These are phyloP conservation scores for Carduelis carduelis DNA, from an alignment of 2,797 vertebrate genomes.

Conservation along the genomic window DNA sequence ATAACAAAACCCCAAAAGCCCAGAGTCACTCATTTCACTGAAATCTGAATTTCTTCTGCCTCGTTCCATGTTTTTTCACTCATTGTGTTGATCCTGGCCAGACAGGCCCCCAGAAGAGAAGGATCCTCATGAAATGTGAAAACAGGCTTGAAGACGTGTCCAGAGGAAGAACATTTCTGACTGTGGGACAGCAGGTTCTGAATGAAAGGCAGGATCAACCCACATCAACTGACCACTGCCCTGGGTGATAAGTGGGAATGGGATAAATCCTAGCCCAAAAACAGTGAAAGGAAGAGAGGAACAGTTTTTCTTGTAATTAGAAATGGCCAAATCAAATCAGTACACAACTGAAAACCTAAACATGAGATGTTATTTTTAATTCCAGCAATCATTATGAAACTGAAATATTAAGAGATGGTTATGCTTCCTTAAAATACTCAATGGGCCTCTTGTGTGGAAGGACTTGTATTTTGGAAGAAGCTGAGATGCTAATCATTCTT, in stretches of 20 bases:
- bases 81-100: fast-evolving
- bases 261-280: neutral
- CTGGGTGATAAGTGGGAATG: neutral
- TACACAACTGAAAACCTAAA: neutral
- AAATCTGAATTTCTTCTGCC: neutral
- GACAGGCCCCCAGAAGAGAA: neutral
- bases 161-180: neutral
- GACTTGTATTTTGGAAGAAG: neutral
- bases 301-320: neutral
- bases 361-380: neutral
- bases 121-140: fast-evolving
- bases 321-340: neutral
- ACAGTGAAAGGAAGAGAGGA: neutral
- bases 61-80: fast-evolving
- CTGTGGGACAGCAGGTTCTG: neutral
- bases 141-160: neutral
- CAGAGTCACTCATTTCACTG: neutral
- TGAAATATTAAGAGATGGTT: neutral
- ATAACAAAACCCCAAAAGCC: neutral
- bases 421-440: neutral
- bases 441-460: neutral
- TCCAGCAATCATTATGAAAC: neutral
- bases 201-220: fast-evolving
- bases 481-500: neutral
- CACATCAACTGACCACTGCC: neutral